Conservation (phyloP, 2,888 invertebrate species). For the Scaptomyza polygonia region DNA sequence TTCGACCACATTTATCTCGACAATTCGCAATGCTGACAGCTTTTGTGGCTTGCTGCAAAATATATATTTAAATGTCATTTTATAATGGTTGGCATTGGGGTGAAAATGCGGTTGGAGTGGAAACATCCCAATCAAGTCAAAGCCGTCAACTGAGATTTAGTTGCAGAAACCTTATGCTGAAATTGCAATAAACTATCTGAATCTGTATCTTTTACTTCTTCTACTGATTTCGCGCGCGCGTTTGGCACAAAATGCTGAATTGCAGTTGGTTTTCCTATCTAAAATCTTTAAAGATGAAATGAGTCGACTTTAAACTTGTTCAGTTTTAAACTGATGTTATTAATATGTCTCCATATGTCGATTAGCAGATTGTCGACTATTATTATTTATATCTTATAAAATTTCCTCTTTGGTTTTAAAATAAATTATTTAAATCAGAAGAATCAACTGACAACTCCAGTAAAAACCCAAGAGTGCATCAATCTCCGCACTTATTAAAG, state of each 20-base stretch:
- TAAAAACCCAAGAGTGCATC: conserved; percentile 5
- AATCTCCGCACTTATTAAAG: conserved; percentile 51
- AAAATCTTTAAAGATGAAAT: neutral
- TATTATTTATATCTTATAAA: no score
- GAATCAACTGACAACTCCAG: neutral
- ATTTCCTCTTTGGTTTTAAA: no score
- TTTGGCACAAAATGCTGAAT: conserved; percentile 38
- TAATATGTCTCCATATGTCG: no score
- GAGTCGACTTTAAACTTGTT: no score
- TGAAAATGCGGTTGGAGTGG: neutral
- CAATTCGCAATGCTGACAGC: conserved; percentile 58
- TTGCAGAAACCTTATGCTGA: conserved; percentile 46
- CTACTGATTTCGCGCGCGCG: conserved; percentile 18
- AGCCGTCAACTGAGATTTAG: conserved; percentile 27
- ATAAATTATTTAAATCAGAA: no score
- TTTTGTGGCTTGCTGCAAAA: conserved; percentile 61
- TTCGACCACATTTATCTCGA: conserved; percentile 50
- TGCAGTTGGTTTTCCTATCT: conserved; percentile 45
- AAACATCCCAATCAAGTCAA: conserved; percentile 22
- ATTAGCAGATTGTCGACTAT: no score
- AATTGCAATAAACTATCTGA: conserved; percentile 63
- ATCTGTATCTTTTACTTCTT: conserved; percentile 33
- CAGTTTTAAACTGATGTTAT: no score
- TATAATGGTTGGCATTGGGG: conserved; percentile 43
- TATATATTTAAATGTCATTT: conserved; percentile 71